Percentiles rank a stretch among this genome's conserved stretches.
Evolutionary conservation across 2,113 vertebrate species (phyloP).

Genomic region (Dryoscopus gambensis): DNA sequence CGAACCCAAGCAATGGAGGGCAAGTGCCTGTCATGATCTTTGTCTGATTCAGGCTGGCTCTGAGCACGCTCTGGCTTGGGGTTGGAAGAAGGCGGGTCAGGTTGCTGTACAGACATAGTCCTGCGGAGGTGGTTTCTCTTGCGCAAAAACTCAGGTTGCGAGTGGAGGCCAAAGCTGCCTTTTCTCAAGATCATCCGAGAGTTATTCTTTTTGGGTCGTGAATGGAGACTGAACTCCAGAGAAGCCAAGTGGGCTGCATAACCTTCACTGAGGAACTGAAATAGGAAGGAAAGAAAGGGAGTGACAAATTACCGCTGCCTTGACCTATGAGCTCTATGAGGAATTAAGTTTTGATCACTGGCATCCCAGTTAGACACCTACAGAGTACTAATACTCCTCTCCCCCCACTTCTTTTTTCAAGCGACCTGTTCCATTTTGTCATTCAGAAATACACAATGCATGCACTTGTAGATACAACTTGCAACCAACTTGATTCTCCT

Average conservation of each 20-base stretch:
- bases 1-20: conserved; percentile 81
- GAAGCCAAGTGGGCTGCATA: conserved; percentile 92
- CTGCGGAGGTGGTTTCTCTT: conserved; percentile 93
- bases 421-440: neutral
- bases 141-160: conserved; percentile 92
- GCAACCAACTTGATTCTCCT: neutral
- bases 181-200: conserved; percentile 93
- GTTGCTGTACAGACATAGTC: conserved; percentile 96
- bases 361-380: neutral
- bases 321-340: neutral
- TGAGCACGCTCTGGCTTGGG: conserved; percentile 96
- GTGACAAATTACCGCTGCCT: neutral
- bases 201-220: conserved; percentile 90
- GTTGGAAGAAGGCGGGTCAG: conserved; percentile 85
- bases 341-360: neutral
- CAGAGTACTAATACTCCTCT: neutral
- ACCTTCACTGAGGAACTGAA: conserved; percentile 93
- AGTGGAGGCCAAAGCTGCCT: conserved; percentile 92
- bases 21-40: conserved; percentile 84
- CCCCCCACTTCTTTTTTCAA: neutral
- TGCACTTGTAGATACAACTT: neutral
- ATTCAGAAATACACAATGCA: neutral
- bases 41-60: conserved; percentile 96
- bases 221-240: conserved; percentile 87
- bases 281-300: neutral